Evolutionary conservation across 2,888 invertebrate genomes (phyloP).

Genomic region (Dryobota labecula): DNA sequence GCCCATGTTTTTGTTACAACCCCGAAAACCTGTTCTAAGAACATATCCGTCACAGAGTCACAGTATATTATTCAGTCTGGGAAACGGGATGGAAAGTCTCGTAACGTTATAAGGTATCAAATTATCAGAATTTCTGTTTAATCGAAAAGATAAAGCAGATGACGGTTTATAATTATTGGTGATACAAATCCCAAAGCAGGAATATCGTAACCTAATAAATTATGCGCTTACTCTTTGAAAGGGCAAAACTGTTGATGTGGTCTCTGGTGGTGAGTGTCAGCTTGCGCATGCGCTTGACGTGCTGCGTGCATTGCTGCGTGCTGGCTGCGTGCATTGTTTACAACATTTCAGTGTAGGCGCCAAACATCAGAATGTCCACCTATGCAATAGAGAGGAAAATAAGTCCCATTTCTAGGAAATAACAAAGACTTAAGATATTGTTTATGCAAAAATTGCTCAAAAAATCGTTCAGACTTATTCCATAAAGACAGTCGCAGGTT

Average conservation of each 20-base stretch:
- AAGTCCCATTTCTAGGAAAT: constrained; percentile 7
- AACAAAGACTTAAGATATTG: neutral
- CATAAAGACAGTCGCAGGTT: neutral
- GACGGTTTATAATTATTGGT: neutral
- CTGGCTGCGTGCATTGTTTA: constrained; percentile 21
- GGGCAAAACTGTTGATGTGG: neutral
- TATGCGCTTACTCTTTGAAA: neutral
- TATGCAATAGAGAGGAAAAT: neutral
- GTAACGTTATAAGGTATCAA: neutral
- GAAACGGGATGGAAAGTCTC: neutral
- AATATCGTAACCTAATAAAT: neutral
- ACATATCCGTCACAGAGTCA: neutral
- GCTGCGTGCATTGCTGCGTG: too few relatives aligned
- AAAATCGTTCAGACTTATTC: neutral
- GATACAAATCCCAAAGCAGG: too few relatives aligned
- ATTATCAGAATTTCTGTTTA: neutral
- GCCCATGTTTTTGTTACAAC: neutral
- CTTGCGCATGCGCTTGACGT: neutral
- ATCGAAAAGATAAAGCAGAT: neutral
- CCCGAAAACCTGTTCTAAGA: neutral
- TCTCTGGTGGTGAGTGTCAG: neutral
- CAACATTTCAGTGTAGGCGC: constrained; percentile 14
- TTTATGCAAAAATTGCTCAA: neutral
- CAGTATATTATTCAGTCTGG: neutral
- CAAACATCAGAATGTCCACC: neutral